Conservation (phyloP, 2,797 vertebrate species). For the Microctenopoma stevenorrisi region DNA sequence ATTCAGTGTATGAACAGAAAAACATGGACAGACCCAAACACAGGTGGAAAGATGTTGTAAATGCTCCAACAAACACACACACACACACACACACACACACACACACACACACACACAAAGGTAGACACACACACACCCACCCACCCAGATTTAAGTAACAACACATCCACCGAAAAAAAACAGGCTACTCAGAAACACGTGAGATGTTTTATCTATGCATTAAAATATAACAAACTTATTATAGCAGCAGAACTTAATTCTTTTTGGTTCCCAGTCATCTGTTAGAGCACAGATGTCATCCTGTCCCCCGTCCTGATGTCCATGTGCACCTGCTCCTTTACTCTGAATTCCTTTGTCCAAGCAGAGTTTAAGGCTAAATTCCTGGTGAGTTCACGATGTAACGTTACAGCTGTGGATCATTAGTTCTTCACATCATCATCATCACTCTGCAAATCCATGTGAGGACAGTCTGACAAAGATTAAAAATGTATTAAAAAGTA, state of each 20-base stretch:
- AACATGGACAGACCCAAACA: slow-evolving; percentile 47
- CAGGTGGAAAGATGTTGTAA: slow-evolving; percentile 1
- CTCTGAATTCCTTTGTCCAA: neutral
- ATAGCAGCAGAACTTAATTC: neutral
- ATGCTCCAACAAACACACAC: neutral
- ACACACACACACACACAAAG: neutral
- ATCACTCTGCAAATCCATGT: too few relatives aligned
- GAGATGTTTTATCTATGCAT: neutral
- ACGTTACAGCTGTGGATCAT: too few relatives aligned
- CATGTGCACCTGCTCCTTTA: neutral
- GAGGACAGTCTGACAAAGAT: too few relatives aligned
- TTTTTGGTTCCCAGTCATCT: neutral
- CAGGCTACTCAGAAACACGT: neutral
- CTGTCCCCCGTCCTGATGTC: neutral
- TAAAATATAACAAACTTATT: neutral
- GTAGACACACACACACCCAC: neutral
- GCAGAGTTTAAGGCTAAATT: neutral
- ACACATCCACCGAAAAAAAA: neutral
- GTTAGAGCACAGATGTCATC: neutral
- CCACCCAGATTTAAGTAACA: neutral
- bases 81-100: neutral
- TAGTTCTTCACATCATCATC: too few relatives aligned
- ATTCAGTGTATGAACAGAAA: slow-evolving; percentile 67
- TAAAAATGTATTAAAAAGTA: too few relatives aligned
- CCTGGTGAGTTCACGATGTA: neutral